Base-by-base conservation (phyloP, 2,888 invertebrate species). In the Helicoverpa assulta region DNA sequence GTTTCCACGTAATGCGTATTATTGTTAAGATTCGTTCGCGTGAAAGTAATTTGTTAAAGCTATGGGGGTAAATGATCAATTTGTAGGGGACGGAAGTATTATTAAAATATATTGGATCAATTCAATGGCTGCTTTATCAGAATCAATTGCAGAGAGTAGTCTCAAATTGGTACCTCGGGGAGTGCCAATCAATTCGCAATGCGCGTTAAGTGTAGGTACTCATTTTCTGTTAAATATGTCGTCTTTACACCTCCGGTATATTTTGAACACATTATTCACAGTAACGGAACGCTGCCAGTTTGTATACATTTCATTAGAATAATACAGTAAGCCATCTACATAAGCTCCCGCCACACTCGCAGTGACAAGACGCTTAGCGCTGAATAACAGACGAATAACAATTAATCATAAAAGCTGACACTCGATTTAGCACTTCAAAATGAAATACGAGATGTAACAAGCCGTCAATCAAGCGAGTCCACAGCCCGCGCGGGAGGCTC, bases 41-140 rank as follows among this genome's bases (percentile, higher is more conserved):
- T 65, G 61, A 66, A 73, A 81, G 55, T 80, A 71, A 77, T 79
- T 79, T 77, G 70, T 69, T 51, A 77, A 81, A 76, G 63, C 57
- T 51, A 56, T 21, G 26, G 51, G 60, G 52, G 56, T 65, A 50
- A 78, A 76, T 61, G 43, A 29, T 37, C 7, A 50, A 43, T 61
- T 63, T 60, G 56, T n/a, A 33, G 12, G 47, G 50, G 21, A 54
- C 1, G 50, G 53, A 52, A 55, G 26, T 65, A n/a, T 50, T 59
- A 50, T 58, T 33, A 50, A 58, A 53, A 33, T 63, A 33, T 47
- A 16, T 47, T 40, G 40, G 10, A 47, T n/a, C n/a, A n/a, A 47
- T 14, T 40, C 40, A 40, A 47, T 16, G 47, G n/a, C 5, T n/a
- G 47, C n/a, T 47, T 47, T 12, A 47, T 47, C 47, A 47, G n/a